Conservation (phyloP, 2,113 vertebrate genomes). For the Albula goreensis region DNA sequence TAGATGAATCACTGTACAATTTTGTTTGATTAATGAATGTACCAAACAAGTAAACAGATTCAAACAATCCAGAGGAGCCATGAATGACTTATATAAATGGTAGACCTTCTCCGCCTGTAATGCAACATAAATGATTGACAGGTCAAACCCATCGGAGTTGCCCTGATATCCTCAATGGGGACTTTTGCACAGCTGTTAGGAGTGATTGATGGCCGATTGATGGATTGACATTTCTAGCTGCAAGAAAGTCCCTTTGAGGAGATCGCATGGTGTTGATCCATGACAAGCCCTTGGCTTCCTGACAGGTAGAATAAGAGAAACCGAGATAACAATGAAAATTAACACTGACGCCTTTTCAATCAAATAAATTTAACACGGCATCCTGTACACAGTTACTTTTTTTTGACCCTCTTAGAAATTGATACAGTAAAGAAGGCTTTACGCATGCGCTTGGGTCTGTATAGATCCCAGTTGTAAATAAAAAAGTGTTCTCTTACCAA, state of each 20-base stretch:
- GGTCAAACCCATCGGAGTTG: neutral
- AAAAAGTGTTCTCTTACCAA: too few species aligned
- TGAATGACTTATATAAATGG: neutral
- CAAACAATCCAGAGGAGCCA: neutral
- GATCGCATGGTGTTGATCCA: neutral
- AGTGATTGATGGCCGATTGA: neutral
- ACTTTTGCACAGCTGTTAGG: neutral
- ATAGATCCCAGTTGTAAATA: too few species aligned
- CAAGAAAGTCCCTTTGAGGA: neutral
- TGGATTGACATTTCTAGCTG: neutral
- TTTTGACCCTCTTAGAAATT: too few species aligned
- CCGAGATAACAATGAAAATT: neutral
- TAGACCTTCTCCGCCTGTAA: neutral
- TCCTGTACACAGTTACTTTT: too few species aligned
- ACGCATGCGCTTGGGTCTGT: neutral
- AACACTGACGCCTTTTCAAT: neutral
- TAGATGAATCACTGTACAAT: neutral
- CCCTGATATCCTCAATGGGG: neutral
- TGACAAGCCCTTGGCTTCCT: neutral
- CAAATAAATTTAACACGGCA: neutral
- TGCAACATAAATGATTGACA: neutral
- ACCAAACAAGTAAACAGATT: neutral
- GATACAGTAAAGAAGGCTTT: too few species aligned
- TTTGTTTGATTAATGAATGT: neutral
- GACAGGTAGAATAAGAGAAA: neutral